Conservation (phyloP, 2,797 vertebrate species). For the Hypotaenidia okinawae region DNA sequence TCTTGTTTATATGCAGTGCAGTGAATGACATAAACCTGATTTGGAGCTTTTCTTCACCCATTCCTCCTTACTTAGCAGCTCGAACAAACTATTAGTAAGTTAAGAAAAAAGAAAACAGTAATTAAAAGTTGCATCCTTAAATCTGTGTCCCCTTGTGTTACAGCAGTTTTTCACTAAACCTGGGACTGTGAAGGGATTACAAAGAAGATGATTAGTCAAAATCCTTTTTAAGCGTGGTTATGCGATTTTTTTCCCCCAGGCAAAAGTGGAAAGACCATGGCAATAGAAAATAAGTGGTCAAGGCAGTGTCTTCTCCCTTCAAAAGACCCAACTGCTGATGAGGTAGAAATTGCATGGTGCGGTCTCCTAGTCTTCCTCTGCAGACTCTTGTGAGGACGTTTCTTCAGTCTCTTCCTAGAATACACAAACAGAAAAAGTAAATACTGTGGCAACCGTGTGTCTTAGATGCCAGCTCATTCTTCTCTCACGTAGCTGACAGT, state of each 20-base stretch:
- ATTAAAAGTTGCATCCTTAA: constrained; percentile 81
- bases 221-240: constrained; percentile 85
- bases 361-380: constrained; percentile 87
- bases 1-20: constrained; percentile 75
- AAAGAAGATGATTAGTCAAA: constrained; percentile 79
- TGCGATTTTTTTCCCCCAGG: constrained; percentile 73
- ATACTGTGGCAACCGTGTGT: fast-evolving
- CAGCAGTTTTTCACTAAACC: constrained; percentile 87
- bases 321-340: constrained; percentile 94
- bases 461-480: background rate
- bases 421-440: constrained; percentile 53
- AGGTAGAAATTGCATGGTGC: constrained; percentile 90
- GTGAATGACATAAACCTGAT: constrained; percentile 80
- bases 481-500: background rate
- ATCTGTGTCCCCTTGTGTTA: constrained; percentile 85
- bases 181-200: constrained; percentile 81
- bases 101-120: constrained; percentile 80
- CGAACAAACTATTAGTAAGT: constrained; percentile 84
- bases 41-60: constrained; percentile 74
- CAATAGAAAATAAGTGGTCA: constrained; percentile 91
- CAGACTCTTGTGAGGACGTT: constrained; percentile 89
- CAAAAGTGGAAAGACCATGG: constrained; percentile 86
- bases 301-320: constrained; percentile 92
- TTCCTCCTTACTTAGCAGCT: constrained; percentile 79
- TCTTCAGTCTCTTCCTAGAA: constrained; percentile 90